phyloP scores from a whole-genome alignment of 2,888 invertebrate genomes.

The Hydrotaea cyrtoneurina region DNA sequence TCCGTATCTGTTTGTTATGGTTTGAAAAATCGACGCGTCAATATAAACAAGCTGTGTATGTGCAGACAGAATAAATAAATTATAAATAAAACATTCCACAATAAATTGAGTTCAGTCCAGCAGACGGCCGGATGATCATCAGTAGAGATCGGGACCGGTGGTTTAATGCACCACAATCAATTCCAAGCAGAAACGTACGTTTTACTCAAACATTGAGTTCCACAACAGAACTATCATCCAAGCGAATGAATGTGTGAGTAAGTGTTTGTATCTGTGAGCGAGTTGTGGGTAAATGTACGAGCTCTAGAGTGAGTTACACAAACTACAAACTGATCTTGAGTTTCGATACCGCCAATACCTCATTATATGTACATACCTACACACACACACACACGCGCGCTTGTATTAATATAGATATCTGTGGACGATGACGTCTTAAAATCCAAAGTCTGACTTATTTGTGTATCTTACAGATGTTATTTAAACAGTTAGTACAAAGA shows the following conservation, averaged over 20 bases:
- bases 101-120: neutral
- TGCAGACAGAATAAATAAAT: too few species aligned
- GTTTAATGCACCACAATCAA: constrained; percentile 29
- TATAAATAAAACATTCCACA: constrained; percentile 23
- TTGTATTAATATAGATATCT: neutral
- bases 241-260: neutral
- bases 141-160: neutral
- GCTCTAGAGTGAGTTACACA: constrained; percentile 17
- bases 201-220: neutral
- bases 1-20: neutral
- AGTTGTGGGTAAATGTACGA: constrained; percentile 24
- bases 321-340: constrained; percentile 53
- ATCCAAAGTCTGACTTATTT: constrained; percentile 52
- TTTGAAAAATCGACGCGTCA: neutral
- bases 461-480: constrained; percentile 63
- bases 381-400: neutral
- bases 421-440: constrained; percentile 60
- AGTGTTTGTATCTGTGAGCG: constrained; percentile 7
- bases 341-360: constrained; percentile 29
- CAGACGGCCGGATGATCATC: neutral
- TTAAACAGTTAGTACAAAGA: constrained; percentile 44
- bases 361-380: neutral
- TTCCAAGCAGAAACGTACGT: constrained; percentile 1
- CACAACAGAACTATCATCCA: neutral
- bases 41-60: neutral